A percentile compares a stretch with the other conserved stretches of the same genome.
phyloP scores from a whole-genome alignment of 1,140 invertebrate species.

The Carcinoscorpius rotundicauda region DNA sequence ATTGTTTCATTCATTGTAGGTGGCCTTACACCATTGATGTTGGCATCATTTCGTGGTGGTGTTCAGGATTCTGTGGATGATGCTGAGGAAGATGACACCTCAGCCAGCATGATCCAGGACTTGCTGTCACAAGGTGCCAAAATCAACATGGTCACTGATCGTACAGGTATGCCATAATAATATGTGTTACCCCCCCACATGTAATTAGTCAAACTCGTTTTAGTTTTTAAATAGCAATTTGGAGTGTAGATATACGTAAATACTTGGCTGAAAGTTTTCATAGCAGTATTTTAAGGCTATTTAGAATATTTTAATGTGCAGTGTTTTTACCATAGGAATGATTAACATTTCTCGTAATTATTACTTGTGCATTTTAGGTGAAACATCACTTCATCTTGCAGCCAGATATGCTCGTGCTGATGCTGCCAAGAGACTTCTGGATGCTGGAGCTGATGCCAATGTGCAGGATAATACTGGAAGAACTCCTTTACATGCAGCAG shows the following conservation, averaged over 20 bases:
- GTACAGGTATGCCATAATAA: constrained; percentile 48
- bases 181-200: not conserved
- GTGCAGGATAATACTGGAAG: constrained; percentile 85
- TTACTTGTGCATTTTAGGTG: constrained; percentile 33
- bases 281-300: too few relatives aligned
- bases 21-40: constrained; percentile 89
- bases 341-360: too few relatives aligned
- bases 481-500: constrained; percentile 85
- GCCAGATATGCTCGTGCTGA: constrained; percentile 84
- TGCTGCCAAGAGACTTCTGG: constrained; percentile 81
- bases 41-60: constrained; percentile 66
- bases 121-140: constrained; percentile 82
- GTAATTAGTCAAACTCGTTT: too few relatives aligned
- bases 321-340: too few relatives aligned
- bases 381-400: constrained; percentile 86
- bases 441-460: constrained; percentile 89
- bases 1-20: constrained; percentile 26
- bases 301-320: too few relatives aligned
- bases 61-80: constrained; percentile 40
- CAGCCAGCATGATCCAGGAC: constrained; percentile 80
- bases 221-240: too few relatives aligned
- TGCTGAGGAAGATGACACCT: constrained; percentile 59
- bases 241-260: too few relatives aligned
- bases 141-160: constrained; percentile 81
- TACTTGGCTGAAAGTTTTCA: too few relatives aligned